A percentile compares a stretch with the other conserved stretches of the same genome.
phyloP scores from a whole-genome alignment of 37 sponge, comb jelly and placozoan genomes.

The Eunapius fragilis region DNA sequence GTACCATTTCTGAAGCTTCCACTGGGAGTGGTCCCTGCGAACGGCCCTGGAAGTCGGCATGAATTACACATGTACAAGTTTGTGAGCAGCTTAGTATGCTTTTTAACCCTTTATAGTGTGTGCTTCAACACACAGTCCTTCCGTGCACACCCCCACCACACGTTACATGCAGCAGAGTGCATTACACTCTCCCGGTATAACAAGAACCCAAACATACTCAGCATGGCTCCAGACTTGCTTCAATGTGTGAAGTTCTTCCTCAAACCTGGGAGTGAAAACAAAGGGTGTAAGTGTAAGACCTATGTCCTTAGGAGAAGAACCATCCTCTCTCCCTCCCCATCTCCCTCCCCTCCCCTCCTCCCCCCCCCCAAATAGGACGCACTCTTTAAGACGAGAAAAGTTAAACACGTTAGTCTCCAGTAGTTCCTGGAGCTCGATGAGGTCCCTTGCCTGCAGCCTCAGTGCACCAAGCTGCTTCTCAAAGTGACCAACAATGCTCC shows the following conservation, averaged over 20 bases:
- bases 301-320: too few species aligned
- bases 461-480: conserved; percentile 20
- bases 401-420: conserved; percentile 84
- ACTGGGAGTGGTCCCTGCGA: conserved; percentile 24
- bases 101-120: too few species aligned
- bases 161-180: too few species aligned
- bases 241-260: conserved; percentile 44
- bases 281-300: background rate
- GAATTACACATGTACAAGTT: conserved; percentile 3
- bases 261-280: conserved; percentile 37
- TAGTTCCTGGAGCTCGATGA: conserved; percentile 89
- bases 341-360: too few species aligned
- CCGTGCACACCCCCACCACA: too few species aligned
- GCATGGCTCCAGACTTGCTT: conserved; percentile 32
- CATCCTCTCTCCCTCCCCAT: too few species aligned
- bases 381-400: conserved; percentile 81
- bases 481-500: conserved; percentile 7
- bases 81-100: too few species aligned
- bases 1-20: conserved; percentile 46
- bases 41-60: conserved; percentile 21
- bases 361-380: too few species aligned
- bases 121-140: too few species aligned
- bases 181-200: too few species aligned
- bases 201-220: conserved; percentile 50
- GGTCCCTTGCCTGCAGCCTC: conserved; percentile 54